A percentile compares a stretch with the other conserved stretches of the same genome.
Conservation (phyloP, 2,797 vertebrate genomes). For the Cheirogaleus major region DNA sequence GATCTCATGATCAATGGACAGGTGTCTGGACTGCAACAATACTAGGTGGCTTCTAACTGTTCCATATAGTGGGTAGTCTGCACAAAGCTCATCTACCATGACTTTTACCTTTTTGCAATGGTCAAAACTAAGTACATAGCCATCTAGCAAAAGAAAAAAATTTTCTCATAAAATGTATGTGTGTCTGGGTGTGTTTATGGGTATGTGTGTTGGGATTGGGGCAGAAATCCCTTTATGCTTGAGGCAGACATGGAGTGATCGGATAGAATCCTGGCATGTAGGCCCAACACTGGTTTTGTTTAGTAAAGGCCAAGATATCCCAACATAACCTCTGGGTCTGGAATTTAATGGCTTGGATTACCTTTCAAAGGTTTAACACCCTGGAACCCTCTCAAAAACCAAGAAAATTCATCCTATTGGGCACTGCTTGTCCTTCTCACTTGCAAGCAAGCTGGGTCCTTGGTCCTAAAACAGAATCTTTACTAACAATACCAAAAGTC, state of each 20-base stretch:
- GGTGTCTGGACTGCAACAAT: neutral
- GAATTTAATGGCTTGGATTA: constrained; percentile 50
- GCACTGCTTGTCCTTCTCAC: neutral
- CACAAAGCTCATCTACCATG: neutral
- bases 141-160: constrained; percentile 49
- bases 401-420: constrained; percentile 30
- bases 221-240: neutral
- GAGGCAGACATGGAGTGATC: neutral
- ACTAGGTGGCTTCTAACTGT: neutral
- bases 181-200: neutral
- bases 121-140: neutral
- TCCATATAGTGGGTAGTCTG: neutral
- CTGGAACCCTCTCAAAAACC: constrained; percentile 23
- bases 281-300: constrained; percentile 34
- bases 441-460: neutral
- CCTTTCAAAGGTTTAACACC: constrained; percentile 50
- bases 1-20: neutral
- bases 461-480: constrained; percentile 28
- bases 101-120: constrained; percentile 7
- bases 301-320: constrained; percentile 41
- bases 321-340: constrained; percentile 45
- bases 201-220: neutral
- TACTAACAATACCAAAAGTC: neutral
- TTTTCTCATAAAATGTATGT: constrained; percentile 24
- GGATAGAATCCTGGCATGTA: neutral